Conservation (phyloP, 2,888 invertebrate genomes). For the Drosophila dives region DNA sequence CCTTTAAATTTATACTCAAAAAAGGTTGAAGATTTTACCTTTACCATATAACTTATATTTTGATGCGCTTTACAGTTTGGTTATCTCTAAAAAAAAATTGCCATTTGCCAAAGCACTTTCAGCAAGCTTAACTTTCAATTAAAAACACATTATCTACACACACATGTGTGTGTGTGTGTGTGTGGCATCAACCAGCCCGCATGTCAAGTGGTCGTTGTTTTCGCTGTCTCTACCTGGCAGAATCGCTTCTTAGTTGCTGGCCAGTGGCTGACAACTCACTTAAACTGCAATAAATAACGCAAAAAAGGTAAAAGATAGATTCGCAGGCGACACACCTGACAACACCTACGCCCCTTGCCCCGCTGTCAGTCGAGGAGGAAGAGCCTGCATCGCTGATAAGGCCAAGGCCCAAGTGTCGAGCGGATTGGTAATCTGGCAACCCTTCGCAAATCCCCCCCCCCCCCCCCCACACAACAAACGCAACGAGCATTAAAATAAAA, state of each 20-base stretch:
- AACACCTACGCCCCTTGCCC: slow-evolving; percentile 45
- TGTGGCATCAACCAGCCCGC: slow-evolving; percentile 32
- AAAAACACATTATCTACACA: slow-evolving; percentile 68
- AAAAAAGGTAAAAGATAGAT: slow-evolving; percentile 55
- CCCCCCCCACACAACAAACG: slow-evolving; percentile 42
- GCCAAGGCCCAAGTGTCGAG: slow-evolving; percentile 46
- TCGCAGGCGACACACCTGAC: slow-evolving; percentile 68
- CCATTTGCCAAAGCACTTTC: slow-evolving; percentile 10
- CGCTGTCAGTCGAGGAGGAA: not conserved
- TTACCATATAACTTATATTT: not conserved
- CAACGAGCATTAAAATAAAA: slow-evolving; percentile 79
- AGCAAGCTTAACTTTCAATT: slow-evolving; percentile 66
- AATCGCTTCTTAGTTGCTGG: not conserved
- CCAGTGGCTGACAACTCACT: slow-evolving; percentile 75
- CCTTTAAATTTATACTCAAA: not conserved
- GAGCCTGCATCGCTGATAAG: slow-evolving; percentile 67
- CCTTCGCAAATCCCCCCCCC: slow-evolving; percentile 69
- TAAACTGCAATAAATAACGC: slow-evolving; percentile 79
- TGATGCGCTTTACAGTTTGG: not conserved
- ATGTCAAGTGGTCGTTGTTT: slow-evolving; percentile 42
- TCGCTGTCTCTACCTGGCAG: not conserved
- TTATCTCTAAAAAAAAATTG: not conserved
- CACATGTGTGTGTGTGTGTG: slow-evolving; percentile 10
- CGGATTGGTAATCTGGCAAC: slow-evolving; percentile 65
- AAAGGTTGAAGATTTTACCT: not conserved